These are phyloP conservation scores for Pammene aurita DNA, from an alignment of 2,888 invertebrate species.

Conservation along the genomic window DNA sequence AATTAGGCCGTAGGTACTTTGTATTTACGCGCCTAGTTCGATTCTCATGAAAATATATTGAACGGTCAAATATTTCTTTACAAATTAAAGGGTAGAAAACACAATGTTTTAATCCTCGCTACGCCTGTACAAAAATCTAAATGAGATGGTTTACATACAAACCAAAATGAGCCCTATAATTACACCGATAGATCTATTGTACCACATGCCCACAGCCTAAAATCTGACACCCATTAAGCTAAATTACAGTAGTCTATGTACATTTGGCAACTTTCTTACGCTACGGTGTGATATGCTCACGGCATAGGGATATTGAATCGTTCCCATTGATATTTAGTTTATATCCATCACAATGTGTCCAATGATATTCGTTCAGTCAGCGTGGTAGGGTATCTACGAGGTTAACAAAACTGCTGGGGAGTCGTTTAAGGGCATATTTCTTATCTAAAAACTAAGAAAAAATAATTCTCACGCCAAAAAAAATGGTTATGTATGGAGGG, in stretches of 20 bases:
- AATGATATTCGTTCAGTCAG: constrained; percentile 59
- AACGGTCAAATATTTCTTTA: constrained; percentile 22
- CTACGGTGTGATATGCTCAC: constrained; percentile 78
- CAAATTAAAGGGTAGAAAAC: background rate
- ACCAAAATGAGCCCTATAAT: constrained; percentile 10
- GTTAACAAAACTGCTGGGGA: too few relatives aligned
- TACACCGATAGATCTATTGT: constrained; percentile 30
- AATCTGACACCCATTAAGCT: constrained; percentile 61
- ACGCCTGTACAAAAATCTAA: background rate
- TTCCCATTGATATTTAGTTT: constrained; percentile 69
- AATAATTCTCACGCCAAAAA: too few relatives aligned
- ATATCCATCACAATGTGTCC: constrained; percentile 59
- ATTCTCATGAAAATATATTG: constrained; percentile 26
- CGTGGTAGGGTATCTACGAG: background rate
- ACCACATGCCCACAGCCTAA: constrained; percentile 63
- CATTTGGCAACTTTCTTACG: constrained; percentile 81
- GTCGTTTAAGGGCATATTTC: too few relatives aligned
- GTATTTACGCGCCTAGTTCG: constrained; percentile 40
- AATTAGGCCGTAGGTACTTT: constrained; percentile 39
- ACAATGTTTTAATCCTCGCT: background rate
- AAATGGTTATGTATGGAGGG: too few relatives aligned
- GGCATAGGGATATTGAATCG: constrained; percentile 61
- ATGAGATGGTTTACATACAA: background rate
- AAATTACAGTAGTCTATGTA: constrained; percentile 60
- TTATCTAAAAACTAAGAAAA: too few relatives aligned